Percentiles rank a stretch among this genome's conserved stretches.
These are phyloP conservation scores for Alsophila aescularia DNA, from an alignment of 2,888 invertebrate genomes.

Conservation along the genomic window DNA sequence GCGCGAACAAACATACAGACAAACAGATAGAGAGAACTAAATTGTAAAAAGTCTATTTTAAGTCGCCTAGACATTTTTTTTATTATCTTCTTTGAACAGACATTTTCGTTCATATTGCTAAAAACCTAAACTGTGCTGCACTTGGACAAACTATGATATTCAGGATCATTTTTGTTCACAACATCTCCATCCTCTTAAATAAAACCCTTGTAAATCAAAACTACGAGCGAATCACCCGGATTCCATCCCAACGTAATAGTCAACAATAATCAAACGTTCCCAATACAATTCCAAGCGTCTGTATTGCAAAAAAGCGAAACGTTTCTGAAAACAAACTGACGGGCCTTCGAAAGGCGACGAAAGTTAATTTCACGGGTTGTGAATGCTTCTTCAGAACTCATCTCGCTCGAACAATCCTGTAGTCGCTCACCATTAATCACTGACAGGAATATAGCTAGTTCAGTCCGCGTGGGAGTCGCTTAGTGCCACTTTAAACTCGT, in stretches of 20 bases:
- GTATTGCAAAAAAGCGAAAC: slow-evolving; percentile 59
- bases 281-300: slow-evolving; percentile 56
- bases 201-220: neutral
- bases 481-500: slow-evolving; percentile 20
- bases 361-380: slow-evolving; percentile 82
- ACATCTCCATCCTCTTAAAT: neutral
- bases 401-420: slow-evolving; percentile 76
- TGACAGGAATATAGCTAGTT: slow-evolving; percentile 65
- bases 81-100: too few species aligned
- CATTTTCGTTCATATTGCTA: too few species aligned
- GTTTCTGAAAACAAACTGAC: slow-evolving; percentile 71
- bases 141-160: too few species aligned
- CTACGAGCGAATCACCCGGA: slow-evolving; percentile 30
- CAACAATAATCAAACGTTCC: slow-evolving; percentile 54
- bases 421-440: slow-evolving; percentile 76
- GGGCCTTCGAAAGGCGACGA: slow-evolving; percentile 68
- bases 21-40: too few species aligned
- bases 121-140: too few species aligned
- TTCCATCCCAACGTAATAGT: slow-evolving; percentile 22
- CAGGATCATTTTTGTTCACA: neutral
- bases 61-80: too few species aligned
- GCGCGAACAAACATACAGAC: too few species aligned
- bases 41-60: too few species aligned
- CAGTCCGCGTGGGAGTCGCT: slow-evolving; percentile 33
- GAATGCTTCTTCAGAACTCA: slow-evolving; percentile 78